These are phyloP conservation scores for Acropora tenuis DNA, from an alignment of 64 coral and sea anemone species.

Conservation along the genomic window DNA sequence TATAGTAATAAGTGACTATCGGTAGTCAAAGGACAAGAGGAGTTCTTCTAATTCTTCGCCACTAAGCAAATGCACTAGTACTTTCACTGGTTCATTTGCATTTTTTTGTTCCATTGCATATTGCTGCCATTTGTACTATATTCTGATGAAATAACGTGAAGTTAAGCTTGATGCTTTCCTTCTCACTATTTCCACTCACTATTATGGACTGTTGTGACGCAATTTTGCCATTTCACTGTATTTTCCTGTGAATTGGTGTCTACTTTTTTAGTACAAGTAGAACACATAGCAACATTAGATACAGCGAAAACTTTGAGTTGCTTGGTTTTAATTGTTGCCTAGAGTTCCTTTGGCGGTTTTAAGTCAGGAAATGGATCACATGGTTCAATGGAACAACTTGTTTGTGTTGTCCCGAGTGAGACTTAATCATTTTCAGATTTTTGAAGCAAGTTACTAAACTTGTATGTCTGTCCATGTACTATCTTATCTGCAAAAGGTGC, in stretches of 20 bases:
- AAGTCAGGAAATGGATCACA: conserved; percentile 23
- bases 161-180: background rate
- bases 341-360: conserved; percentile 30
- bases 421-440: conserved; percentile 25
- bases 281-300: conserved; percentile 11
- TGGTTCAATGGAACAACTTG: conserved; percentile 34
- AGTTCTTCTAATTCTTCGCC: background rate
- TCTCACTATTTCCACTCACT: background rate
- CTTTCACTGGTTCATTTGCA: background rate
- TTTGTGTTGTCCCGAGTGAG: conserved; percentile 42
- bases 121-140: background rate
- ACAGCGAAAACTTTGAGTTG: background rate
- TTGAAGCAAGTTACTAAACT: conserved; percentile 24
- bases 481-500: conserved; percentile 20
- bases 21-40: conserved; percentile 11
- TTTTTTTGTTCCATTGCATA: background rate
- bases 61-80: background rate
- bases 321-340: background rate
- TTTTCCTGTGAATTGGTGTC: background rate
- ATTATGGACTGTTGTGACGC: background rate
- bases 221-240: conserved; percentile 39
- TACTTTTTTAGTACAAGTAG: conserved; percentile 21
- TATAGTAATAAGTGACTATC: conserved; percentile 1
- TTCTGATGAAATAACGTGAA: background rate
- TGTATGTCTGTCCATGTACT: conserved; percentile 14